These are phyloP conservation scores for Diceros bicornis DNA, from an alignment of 2,797 vertebrate genomes.

Conservation along the genomic window DNA sequence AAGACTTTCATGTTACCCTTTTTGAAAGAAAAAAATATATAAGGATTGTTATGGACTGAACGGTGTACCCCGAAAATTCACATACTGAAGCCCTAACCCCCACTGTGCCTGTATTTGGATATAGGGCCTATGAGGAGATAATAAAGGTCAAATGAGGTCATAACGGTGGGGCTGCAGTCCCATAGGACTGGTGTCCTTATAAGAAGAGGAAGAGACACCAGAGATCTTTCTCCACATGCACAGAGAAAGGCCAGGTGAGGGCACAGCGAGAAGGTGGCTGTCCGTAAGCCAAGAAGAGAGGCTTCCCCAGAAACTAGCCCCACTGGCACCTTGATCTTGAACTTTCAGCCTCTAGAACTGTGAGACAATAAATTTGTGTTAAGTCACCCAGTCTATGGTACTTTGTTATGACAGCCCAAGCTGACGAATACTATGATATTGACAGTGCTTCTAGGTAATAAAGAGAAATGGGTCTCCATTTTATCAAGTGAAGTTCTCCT, in stretches of 20 bases:
- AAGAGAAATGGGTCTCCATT: background rate
- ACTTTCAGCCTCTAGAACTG: background rate
- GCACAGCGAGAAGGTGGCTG: background rate
- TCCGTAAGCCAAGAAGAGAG: background rate
- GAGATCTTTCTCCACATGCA: background rate
- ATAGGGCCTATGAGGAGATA: background rate
- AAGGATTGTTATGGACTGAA: background rate
- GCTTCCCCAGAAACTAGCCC: background rate
- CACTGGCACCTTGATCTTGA: background rate
- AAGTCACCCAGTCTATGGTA: background rate
- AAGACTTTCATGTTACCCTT: constrained; percentile 33
- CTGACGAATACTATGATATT: background rate
- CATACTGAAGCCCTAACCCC: background rate
- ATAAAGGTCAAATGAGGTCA: background rate
- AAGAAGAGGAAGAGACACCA: background rate
- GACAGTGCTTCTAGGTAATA: background rate
- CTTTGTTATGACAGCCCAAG: background rate
- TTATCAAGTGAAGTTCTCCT: background rate
- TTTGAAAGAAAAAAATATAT: background rate
- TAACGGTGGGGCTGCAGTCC: background rate
- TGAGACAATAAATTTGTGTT: background rate
- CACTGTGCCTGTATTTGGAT: background rate
- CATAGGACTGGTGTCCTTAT: background rate
- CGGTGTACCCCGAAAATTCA: background rate
- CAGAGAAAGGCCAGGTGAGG: background rate